Base-by-base conservation (phyloP, 2,888 invertebrate species). In the Pollenia griseotomentosa region DNA sequence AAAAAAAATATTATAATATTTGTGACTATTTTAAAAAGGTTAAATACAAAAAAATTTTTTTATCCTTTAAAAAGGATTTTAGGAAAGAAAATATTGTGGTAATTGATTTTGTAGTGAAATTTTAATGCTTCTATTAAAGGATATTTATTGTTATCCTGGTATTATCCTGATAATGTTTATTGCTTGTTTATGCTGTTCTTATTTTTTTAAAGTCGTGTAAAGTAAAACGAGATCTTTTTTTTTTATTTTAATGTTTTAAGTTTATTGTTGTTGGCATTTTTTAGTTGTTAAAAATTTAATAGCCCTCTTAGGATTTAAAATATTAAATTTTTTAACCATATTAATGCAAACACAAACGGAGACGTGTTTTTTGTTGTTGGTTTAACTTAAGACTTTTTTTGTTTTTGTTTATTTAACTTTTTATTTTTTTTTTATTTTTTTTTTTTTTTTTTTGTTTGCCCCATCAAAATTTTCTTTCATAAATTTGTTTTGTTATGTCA, bases 401-500 rank as follows among this genome's bases (percentile, higher is more conserved):
- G 7, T 23, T 51, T 70, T 46, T 16, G 14, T 65, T 19, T 23
- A 63, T 33, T 53, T 55, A 19, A 19, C 16, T 44, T 44, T 44
- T 44, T 44, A 33, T 33, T 33, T 6, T 1, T 68, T 9, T 51
- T 70, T 63, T 3, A 1, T 42, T 42, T 68, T 68, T 23, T 10
- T 6, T 40, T 61, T 8, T 53, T 23, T 11, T 53, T 42, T 12
- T 33, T 75, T 77, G 14, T 44, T 8, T 70, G 2, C n/a, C 8
- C 53, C n/a, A 8, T 53, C 11, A 44, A 70, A 33, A n/a, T 33
- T 63, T 63, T 63, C 77, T 11, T 77, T 77, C 48, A 77, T 23
- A 71, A 65, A 57, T 65, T 83, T 57, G 65, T 81, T 85, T 85
- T 81, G 85, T 85, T 81, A 77, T 80, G 80, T 81, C 85, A 81